phyloP scores from a whole-genome alignment of 2,888 invertebrate genomes.

The Meloe dianella region DNA sequence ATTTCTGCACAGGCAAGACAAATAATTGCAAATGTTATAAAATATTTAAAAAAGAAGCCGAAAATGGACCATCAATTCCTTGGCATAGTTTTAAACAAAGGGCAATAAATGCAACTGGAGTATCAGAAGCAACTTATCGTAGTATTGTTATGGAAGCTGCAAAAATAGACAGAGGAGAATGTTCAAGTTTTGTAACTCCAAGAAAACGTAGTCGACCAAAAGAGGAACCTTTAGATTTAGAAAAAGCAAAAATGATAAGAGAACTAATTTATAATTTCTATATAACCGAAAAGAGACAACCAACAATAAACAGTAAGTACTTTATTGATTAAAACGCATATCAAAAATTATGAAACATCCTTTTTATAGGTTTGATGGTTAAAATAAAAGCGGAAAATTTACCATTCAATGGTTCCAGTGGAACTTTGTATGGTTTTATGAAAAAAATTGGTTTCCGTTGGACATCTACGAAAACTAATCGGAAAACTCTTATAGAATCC shows the following conservation, averaged over 20 bases:
- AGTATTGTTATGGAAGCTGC: not conserved
- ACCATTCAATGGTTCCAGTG: not conserved
- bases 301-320: not conserved
- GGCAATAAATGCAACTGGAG: not conserved
- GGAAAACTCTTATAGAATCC: conserved; percentile 8
- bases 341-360: not conserved
- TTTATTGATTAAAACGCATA: not conserved
- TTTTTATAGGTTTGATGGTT: not conserved
- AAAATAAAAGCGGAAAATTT: not conserved
- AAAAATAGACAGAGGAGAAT: not conserved
- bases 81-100: not conserved
- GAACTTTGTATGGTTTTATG: not conserved
- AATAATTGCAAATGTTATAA: conserved; percentile 10
- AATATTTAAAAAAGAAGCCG: conserved; percentile 9
- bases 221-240: too few species aligned
- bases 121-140: conserved; percentile 5
- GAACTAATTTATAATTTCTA: not conserved
- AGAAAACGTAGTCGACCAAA: too few species aligned
- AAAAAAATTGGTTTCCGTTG: conserved; percentile 7
- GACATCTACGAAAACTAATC: not conserved
- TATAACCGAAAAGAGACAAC: not conserved
- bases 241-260: not conserved
- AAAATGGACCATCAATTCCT: not conserved
- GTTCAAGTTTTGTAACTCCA: not conserved
- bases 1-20: not conserved